Base-by-base conservation (phyloP, 1,140 invertebrate species). In the Drosophila tani region DNA sequence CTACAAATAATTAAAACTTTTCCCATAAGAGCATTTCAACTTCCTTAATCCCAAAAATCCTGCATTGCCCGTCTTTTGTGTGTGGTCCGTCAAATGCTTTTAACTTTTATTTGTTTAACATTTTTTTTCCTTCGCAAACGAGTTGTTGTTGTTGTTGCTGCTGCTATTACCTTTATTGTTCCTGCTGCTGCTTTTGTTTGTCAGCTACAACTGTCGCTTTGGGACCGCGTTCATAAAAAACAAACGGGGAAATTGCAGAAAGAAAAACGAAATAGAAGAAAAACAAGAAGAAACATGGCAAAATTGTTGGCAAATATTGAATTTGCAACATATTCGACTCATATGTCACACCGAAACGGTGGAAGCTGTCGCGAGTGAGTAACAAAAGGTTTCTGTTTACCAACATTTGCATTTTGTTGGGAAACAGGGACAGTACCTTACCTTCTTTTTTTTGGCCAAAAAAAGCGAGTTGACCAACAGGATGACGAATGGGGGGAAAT, bases 291-390 rank as follows among this genome's bases (percentile, higher is more conserved):
- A 76, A 88, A 84, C 46, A 71, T 80, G 81, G 80, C 75, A 90
- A 92, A 92, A 90, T 92, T 91, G 91, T 92, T 88, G 78, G 91
- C 85, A 92, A 92, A 92, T 92, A 92, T 92, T 92, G 91, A 92
- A 91, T 83, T 90, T 92, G 91, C 91, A 92, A 90, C 91, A 87
- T 84, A 87, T 87, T 87, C 85, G 84, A 85, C 85, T 84, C 84
- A 84, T 79, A 81, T 84, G 84, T 90, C 84, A 88, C 81, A 78
- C 49, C 76, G 59, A 59, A 67, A 27, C 19, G 58, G 17, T 60
- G 68, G 49, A 32, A 81, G 67, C 81, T 81, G 85, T 76, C 78
- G 78, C 85, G 85, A 75, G 63, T 81, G 74, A 79, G 69, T 85
- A 75, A 86, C 77, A 86, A 84, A 92, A 79, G 90, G 90, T 77